phyloP scores from a whole-genome alignment of 1,140 invertebrate genomes.

The Drosophila malerkotliana region DNA sequence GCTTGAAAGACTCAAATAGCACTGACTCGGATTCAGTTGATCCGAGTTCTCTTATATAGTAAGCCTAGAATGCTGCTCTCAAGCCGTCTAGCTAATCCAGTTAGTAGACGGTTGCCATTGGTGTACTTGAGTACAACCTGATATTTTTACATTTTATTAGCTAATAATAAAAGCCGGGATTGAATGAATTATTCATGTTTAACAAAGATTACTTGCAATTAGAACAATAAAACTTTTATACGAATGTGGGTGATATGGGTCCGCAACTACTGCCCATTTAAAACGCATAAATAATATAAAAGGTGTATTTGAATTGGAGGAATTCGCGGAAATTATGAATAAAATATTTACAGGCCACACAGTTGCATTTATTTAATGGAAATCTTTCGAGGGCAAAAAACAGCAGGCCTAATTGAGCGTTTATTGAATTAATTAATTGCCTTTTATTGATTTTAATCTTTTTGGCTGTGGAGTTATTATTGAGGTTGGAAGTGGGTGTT shows the following conservation, averaged over 20 bases:
- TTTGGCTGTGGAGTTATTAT: constrained; percentile 12
- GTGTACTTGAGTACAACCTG: constrained; percentile 24
- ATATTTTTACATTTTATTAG: neutral
- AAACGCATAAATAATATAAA: constrained; percentile 2
- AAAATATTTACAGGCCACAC: constrained; percentile 32
- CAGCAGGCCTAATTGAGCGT: constrained; percentile 47
- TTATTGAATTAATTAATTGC: constrained; percentile 48
- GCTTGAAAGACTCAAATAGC: neutral
- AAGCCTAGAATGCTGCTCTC: neutral
- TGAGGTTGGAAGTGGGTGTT: neutral
- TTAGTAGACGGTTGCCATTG: constrained; percentile 1
- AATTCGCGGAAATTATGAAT: constrained; percentile 21
- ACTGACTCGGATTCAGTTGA: constrained; percentile 1
- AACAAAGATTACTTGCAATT: neutral
- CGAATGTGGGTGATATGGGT: neutral
- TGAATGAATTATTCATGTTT: neutral
- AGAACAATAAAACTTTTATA: neutral
- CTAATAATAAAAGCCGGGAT: neutral
- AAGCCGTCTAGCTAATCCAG: constrained; percentile 9
- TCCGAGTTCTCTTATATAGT: constrained; percentile 12
- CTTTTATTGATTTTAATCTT: constrained; percentile 5
- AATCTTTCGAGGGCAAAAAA: constrained; percentile 8
- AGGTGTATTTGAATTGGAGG: constrained; percentile 15
- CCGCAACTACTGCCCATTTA: neutral
- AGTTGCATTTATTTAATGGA: constrained; percentile 34